These are phyloP conservation scores for Syngnathus scovelli DNA, from an alignment of 2,113 vertebrate species.

Conservation along the genomic window DNA sequence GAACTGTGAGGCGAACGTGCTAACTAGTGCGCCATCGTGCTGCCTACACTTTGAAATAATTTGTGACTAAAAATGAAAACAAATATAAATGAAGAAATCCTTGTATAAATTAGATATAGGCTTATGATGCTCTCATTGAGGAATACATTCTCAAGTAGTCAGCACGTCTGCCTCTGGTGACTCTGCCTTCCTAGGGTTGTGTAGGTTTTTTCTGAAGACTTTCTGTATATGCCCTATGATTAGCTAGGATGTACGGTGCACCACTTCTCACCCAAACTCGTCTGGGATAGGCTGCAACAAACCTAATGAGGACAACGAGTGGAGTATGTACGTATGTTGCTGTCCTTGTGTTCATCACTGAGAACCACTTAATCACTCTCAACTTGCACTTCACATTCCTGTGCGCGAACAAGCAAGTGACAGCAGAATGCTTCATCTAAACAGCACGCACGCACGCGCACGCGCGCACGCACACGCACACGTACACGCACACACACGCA, in stretches of 20 bases:
- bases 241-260: not conserved
- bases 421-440: slow-evolving; percentile 6
- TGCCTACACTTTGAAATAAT: not conserved
- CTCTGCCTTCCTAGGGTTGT: not conserved
- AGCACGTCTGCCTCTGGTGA: not conserved
- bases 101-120: no score
- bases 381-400: slow-evolving; percentile 19
- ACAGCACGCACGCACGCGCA: not conserved
- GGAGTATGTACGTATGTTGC: not conserved
- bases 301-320: not conserved
- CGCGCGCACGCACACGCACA: not conserved
- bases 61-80: not conserved
- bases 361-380: slow-evolving; percentile 3
- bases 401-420: not conserved
- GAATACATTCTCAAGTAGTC: no score
- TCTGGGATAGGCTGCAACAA: not conserved
- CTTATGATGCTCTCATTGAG: no score
- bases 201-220: not conserved
- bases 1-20: no score
- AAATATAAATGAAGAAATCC: not conserved
- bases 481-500: not conserved
- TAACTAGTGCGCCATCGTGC: no score
- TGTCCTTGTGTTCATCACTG: slow-evolving; percentile 2
- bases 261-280: not conserved
- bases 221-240: not conserved